phyloP scores from a whole-genome alignment of 1,140 invertebrate species.

The Eumeta japonica region DNA sequence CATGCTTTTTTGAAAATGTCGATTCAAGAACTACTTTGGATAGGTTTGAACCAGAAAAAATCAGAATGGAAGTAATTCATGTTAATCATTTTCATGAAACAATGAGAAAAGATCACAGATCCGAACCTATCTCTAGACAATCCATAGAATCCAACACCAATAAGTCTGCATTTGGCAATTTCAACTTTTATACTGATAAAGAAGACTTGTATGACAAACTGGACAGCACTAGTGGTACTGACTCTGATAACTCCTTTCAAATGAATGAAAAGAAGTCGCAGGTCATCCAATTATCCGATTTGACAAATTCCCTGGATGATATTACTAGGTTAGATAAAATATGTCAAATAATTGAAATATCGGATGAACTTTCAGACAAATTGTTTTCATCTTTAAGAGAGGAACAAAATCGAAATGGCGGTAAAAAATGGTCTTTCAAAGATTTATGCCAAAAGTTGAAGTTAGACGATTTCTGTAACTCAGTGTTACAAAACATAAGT shows the following conservation, averaged over 20 bases:
- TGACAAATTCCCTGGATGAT: constrained; percentile 42
- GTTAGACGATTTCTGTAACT: constrained; percentile 44
- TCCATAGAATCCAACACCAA: not conserved
- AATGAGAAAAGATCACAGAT: not conserved
- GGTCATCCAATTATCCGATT: constrained; percentile 38
- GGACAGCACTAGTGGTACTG: constrained; percentile 32
- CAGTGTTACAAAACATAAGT: constrained; percentile 38
- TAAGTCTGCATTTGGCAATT: not conserved
- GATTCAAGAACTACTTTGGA: no score
- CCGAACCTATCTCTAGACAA: not conserved
- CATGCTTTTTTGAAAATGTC: no score
- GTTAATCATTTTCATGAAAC: not conserved
- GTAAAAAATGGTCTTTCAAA: constrained; percentile 43
- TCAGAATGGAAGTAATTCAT: no score
- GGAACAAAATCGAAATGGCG: constrained; percentile 8
- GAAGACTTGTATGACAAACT: constrained; percentile 44
- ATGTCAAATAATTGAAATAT: constrained; percentile 49
- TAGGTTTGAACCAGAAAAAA: no score
- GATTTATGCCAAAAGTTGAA: constrained; percentile 45
- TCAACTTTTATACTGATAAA: no score
- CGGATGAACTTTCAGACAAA: constrained; percentile 43
- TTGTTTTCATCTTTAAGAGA: constrained; percentile 30
- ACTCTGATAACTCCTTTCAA: constrained; percentile 40
- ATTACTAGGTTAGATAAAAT: constrained; percentile 39
- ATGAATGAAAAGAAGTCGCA: constrained; percentile 38